Base-by-base conservation (phyloP, 2,888 invertebrate genomes). In the Cosmia pyralina region DNA sequence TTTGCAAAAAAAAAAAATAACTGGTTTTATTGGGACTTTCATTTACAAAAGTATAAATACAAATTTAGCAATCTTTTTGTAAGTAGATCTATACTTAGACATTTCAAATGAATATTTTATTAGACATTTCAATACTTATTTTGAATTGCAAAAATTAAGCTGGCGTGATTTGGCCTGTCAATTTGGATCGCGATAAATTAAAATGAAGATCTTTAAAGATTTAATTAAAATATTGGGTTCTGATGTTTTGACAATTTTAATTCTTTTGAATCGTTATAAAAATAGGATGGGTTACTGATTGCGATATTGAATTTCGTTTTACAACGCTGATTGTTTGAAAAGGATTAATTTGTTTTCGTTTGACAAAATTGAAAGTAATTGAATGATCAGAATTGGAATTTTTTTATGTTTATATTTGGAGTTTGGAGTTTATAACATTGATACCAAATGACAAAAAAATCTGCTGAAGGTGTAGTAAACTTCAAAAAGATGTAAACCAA, bases 81-180 rank as follows among this genome's bases (percentile, higher is more conserved):
- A 13, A 11, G 44, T 72, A 75, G 62, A 63, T 62, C 15, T 38
- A 64, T 50, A 81, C 7, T 63, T 41, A n/a, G n/a, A 52, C 10
- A 48, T 48, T 81, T 57, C 22, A 60, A 67, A 68, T 71, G 34
- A 78, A 68, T 65, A 71, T 65, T 82, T n/a, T 44, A 60, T 50
- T 53, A 52, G 15, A 53, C 3, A 59, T 63, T 65, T 57, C n/a
- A 66, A 50, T 38, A 28, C 28, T 28, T 28, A 3, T 66, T 78
- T 77, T 82, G 65, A 68, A 69, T 71, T 83, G 73, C 58, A 63
- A 80, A 79, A 79, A 44, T 57, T 59, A 63, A 60, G 38, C 44
- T 5, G 38, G 4, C 0, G 63, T 52, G 71, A 78, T 83, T 72
- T 69, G 80, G 50, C 57, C 69, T 73, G 83, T 83, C 80, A 72